Base-by-base conservation (phyloP, 2,888 invertebrate species). In the Drosophila barbarae region DNA sequence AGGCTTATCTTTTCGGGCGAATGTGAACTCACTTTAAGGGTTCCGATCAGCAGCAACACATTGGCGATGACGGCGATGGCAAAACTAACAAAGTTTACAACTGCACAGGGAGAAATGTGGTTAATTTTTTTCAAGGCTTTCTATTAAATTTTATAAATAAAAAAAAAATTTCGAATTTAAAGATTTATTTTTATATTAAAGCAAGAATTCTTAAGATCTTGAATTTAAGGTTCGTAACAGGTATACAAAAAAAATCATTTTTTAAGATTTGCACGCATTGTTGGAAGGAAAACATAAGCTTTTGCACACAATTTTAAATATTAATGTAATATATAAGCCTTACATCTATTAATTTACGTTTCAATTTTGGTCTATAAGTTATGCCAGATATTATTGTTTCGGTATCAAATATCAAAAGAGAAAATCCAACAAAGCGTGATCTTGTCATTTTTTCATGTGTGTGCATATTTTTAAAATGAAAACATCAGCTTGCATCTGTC, bases 41-140 rank as follows among this genome's bases (percentile, higher is more conserved):
- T 77, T 5, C 87, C 87, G 23, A 80, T 52, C 13, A 86, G 57
- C 23, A 86, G 58, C 30, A 77, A 73, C 34, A 82, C 46, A 59
- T 79, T 86, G 26, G 51, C 65, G 9, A 82, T 8, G 2, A 86
- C 13, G 4, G 52, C 52, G 18, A 86, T 54, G 5, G 65, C 73
- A 26, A 86, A 74, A 28, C 69, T 71, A 34, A 85, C 42, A 10
- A 86, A 84, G 18, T 60, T 60, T 5, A 72, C 1, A 41, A 58
- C 86, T 86, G 70, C 3, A 77, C 8, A 79, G 41, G 18, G 12
- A 12, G 26, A 49, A 26, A 50, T 50, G 12, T 23, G 12, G 9
- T 18, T 35, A 26, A 2, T 1, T 26, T 10, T 13, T 34, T 10
- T 7, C 1, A 15, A 3, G 28, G 1, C 10, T 26, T 26, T 8